Evolutionary conservation across 2,888 invertebrate genomes (phyloP), one percentile per base, ranked within the genome.

Genomic region (Myathropa florea): DNA sequence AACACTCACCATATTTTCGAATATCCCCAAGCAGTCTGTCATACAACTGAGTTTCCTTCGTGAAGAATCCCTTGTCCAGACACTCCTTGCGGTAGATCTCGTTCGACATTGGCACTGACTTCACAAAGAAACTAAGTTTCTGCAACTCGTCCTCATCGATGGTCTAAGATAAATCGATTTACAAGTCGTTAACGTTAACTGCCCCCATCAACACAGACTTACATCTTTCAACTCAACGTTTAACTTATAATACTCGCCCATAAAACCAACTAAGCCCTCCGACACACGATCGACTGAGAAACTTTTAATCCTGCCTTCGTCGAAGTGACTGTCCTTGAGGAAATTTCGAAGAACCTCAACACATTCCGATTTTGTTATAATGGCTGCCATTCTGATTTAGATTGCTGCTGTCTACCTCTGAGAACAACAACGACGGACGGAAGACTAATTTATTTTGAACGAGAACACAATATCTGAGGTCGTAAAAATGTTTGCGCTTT

Each of bases 221-320:
- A 75, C 76, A 28, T 80, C 61, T n/a, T 59, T 30, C 0, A 70
- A 57, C 4, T 85, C 64, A 28, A 92, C 75, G 2, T 67, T 28
- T 1, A 92, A 68, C 14, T 89, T 91, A 61, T 90, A 91, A 70
- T 92, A 92, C 63, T 92, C 92, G 0, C 92, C 92, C 91, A 92
- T 90, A 72, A 90, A 92, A 0, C 92, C 92, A 61, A 91, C 65
- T 0, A 91, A 83, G 0, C 91, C 90, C n/a, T 73, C 89, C 0
- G 90, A 89, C 1, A 90, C 90, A 0, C 83, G 85, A 12, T 73
- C 73, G 0, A 92, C 73, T 9, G 83, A 75, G 9, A 86, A 88
- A 3, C 88, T 71, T 9, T 88, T 26, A 0, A 91, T 65, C 14
- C 80, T 70, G 6, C 84, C 78, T 30, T 89, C 77, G 4, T 80